phyloP scores from a whole-genome alignment of 2,888 invertebrate genomes.

The Coleophora deauratella region DNA sequence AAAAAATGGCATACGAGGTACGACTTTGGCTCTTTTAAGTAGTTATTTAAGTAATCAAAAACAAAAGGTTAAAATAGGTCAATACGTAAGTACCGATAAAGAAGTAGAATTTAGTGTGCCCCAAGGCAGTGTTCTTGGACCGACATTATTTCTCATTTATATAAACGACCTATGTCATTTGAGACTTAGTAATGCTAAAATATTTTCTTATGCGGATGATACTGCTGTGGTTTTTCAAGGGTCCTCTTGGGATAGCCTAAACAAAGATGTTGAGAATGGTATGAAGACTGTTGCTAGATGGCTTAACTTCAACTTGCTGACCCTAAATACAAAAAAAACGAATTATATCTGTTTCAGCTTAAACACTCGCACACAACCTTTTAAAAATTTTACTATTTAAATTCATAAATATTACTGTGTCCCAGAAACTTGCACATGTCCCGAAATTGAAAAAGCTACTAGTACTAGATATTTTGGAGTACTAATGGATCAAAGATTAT shows the following conservation, averaged over 20 bases:
- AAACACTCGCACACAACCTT: constrained; percentile 2
- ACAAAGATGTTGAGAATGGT: not conserved
- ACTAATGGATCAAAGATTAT: too few relatives aligned
- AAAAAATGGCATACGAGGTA: not conserved
- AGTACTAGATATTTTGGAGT: constrained; percentile 7
- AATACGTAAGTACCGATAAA: not conserved
- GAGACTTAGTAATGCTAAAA: not conserved
- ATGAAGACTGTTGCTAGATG: too few relatives aligned
- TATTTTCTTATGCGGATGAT: constrained; percentile 1
- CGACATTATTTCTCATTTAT: constrained; percentile 8
- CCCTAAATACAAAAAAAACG: constrained; percentile 9
- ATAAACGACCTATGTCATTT: not conserved
- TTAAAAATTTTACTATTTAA: constrained; percentile 2
- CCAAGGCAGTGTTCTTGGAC: not conserved
- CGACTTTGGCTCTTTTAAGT: not conserved
- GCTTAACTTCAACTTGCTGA: not conserved
- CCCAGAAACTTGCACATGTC: not conserved
- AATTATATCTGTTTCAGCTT: constrained; percentile 8
- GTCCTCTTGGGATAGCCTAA: not conserved
- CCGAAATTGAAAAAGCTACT: not conserved
- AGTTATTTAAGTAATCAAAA: not conserved
- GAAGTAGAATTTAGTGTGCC: not conserved
- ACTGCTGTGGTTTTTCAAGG: not conserved
- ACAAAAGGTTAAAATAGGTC: not conserved
- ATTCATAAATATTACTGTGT: constrained; percentile 2